These are phyloP conservation scores for Fabriciana adippe DNA, from an alignment of 2,888 invertebrate species.

Conservation along the genomic window DNA sequence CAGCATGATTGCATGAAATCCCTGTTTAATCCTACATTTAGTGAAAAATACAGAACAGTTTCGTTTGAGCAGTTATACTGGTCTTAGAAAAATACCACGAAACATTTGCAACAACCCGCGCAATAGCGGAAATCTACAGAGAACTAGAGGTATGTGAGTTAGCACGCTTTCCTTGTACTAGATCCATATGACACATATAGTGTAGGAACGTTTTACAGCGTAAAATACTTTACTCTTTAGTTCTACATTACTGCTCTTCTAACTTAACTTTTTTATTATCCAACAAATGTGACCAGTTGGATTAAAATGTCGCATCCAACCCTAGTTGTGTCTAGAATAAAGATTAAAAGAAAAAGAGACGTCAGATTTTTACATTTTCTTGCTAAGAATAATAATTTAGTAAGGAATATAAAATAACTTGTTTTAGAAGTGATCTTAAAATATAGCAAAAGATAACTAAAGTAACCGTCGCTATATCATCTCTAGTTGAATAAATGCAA, in stretches of 20 bases:
- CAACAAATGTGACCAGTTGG: slow-evolving; percentile 22
- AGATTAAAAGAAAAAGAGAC: background rate
- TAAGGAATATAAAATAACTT: background rate
- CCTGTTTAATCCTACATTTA: slow-evolving; percentile 10
- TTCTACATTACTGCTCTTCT: slow-evolving; percentile 11
- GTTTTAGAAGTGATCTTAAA: background rate
- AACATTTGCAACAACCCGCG: slow-evolving; percentile 10
- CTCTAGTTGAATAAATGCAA: too few species aligned
- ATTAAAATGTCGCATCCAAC: background rate
- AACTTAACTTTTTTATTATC: slow-evolving; percentile 3
- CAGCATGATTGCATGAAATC: slow-evolving; percentile 48
- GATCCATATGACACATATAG: slow-evolving; percentile 20
- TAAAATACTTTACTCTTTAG: slow-evolving; percentile 4
- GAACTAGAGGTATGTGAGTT: slow-evolving; percentile 23
- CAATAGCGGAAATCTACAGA: slow-evolving; percentile 20
- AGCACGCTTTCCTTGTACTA: slow-evolving; percentile 27
- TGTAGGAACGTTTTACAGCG: slow-evolving; percentile 4
- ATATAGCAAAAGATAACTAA: too few species aligned
- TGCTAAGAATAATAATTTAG: slow-evolving; percentile 1
- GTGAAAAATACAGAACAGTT: background rate
- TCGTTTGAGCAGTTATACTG: slow-evolving; percentile 20
- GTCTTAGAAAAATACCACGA: slow-evolving; percentile 17
- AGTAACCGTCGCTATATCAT: too few species aligned
- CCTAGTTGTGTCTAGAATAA: slow-evolving; percentile 8
- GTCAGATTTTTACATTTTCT: background rate